Conservation (phyloP, 2,113 vertebrate species). For the Limnothrissa miodon region DNA sequence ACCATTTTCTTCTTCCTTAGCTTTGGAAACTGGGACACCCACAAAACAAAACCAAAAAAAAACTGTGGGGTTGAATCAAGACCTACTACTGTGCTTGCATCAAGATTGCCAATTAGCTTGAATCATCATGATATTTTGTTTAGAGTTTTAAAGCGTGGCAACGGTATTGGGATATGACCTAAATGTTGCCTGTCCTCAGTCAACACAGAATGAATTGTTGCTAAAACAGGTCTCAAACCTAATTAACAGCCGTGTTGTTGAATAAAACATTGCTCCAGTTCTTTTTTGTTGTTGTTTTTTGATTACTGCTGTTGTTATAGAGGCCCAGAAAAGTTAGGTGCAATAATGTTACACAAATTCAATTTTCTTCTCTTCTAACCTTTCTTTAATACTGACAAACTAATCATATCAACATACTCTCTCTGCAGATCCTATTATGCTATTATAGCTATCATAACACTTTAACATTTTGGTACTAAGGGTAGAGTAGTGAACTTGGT, state of each 20-base stretch:
- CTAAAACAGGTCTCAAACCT: conserved; percentile 11
- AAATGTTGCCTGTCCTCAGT: conserved; percentile 11
- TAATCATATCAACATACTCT: neutral
- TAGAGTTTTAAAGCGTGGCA: neutral
- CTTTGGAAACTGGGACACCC: neutral
- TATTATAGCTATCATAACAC: neutral
- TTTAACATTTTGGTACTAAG: neutral
- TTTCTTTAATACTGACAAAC: neutral
- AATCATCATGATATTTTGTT: conserved; percentile 4
- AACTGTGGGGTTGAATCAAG: neutral
- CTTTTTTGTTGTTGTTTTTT: neutral
- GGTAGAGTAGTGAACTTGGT: neutral
- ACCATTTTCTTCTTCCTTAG: neutral
- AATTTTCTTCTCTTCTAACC: conserved; percentile 2
- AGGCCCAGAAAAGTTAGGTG: conserved; percentile 13
- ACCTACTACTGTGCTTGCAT: neutral
- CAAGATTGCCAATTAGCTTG: neutral
- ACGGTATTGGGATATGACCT: conserved; percentile 7
- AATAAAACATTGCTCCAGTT: conserved; percentile 21
- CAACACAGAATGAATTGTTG: conserved; percentile 9
- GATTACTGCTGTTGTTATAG: neutral
- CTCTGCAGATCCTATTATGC: neutral
- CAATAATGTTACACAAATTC: conserved; percentile 6
- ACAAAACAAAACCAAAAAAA: neutral
- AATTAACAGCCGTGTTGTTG: conserved; percentile 12